Percentiles rank a stretch among this genome's conserved stretches.
Evolutionary conservation across 1,140 invertebrate genomes (phyloP).

Genomic region (Ceratoteleas bidentatus): DNA sequence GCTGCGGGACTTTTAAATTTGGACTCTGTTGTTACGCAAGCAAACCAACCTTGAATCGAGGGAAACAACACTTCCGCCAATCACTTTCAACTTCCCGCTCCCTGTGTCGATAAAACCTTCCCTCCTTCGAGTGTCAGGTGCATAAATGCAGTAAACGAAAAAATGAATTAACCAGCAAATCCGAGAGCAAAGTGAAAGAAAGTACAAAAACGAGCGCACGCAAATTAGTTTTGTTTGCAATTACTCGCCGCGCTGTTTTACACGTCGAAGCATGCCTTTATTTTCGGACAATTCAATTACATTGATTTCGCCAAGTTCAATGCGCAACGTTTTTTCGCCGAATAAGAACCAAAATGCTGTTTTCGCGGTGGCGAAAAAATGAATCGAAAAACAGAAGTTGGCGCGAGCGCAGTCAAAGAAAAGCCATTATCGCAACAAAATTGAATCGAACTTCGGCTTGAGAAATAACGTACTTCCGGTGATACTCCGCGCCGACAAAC

Average conservation of each 20-base stretch:
- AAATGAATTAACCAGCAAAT: background rate
- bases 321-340: too few species aligned
- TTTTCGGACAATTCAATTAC: slow-evolving; percentile 18
- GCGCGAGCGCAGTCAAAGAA: slow-evolving; percentile 11
- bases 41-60: slow-evolving; percentile 63
- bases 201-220: too few species aligned
- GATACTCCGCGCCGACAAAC: too few species aligned
- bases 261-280: slow-evolving; percentile 30
- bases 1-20: slow-evolving; percentile 44
- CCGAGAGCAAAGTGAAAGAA: too few species aligned
- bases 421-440: slow-evolving; percentile 22
- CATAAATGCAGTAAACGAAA: slow-evolving; percentile 9
- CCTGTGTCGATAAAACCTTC: slow-evolving; percentile 78
- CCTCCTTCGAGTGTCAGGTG: slow-evolving; percentile 80
- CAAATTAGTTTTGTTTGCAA: background rate
- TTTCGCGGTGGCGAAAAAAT: too few species aligned
- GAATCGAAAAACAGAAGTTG: too few species aligned
- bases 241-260: slow-evolving; percentile 38
- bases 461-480: slow-evolving; percentile 16
- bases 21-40: slow-evolving; percentile 65
- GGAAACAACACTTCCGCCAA: slow-evolving; percentile 69
- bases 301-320: slow-evolving; percentile 14
- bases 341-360: too few species aligned
- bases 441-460: slow-evolving; percentile 15
- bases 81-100: slow-evolving; percentile 75